Percentiles rank a stretch among this genome's conserved stretches.
Evolutionary conservation across 2,113 vertebrate genomes (phyloP).

Genomic region (Ailuropoda melanoleuca): DNA sequence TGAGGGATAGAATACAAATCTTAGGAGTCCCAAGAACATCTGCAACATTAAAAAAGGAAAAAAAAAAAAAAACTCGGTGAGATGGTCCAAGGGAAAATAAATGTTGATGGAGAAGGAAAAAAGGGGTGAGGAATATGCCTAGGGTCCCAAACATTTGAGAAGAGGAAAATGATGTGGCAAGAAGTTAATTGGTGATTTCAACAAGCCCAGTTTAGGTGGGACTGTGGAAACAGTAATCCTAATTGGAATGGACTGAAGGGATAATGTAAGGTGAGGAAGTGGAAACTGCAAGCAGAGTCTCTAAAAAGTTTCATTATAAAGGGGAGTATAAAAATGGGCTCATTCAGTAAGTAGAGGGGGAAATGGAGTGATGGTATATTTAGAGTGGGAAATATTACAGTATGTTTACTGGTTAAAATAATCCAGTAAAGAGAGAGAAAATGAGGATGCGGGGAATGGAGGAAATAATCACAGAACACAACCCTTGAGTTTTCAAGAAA

Average conservation of each 20-base stretch:
- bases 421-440: not conserved
- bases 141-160: not conserved
- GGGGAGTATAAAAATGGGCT: not conserved
- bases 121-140: not conserved
- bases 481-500: not conserved
- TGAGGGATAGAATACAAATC: not conserved
- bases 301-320: not conserved
- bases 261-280: not conserved
- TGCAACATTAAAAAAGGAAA: not conserved
- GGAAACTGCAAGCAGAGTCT: not conserved
- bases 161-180: not conserved
- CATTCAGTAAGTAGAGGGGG: not conserved
- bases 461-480: not conserved
- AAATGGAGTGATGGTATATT: not conserved
- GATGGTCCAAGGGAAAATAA: not conserved
- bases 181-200: not conserved
- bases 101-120: not conserved
- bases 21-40: not conserved
- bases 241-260: not conserved
- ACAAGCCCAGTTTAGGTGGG: not conserved
- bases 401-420: not conserved
- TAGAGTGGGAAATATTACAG: not conserved
- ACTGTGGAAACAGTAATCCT: not conserved
- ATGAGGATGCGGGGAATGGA: not conserved
- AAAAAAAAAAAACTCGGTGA: not conserved